Percentiles rank a stretch among this genome's conserved stretches.
Evolutionary conservation across 2,113 vertebrate species (phyloP).

Genomic region (Spheniscus mendiculus): DNA sequence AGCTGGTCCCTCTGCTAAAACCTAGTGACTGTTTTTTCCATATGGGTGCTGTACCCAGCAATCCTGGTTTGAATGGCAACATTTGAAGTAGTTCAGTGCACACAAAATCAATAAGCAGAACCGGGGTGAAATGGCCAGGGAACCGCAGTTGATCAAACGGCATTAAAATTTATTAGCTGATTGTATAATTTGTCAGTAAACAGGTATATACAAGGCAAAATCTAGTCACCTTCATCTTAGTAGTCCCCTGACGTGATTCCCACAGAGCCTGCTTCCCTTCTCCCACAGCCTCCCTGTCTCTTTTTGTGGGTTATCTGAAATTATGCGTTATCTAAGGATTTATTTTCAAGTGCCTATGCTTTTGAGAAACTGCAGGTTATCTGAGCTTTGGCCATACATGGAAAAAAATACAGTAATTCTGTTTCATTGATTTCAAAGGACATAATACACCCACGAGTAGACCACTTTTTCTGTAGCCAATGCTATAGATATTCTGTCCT

Average conservation of each 20-base stretch:
- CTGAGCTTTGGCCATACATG: not conserved
- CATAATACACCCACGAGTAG: not conserved
- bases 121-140: conserved; percentile 26
- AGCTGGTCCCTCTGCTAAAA: not conserved
- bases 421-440: not conserved
- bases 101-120: not conserved
- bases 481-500: not conserved
- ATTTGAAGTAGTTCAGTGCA: not conserved
- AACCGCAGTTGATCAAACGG: conserved; percentile 12
- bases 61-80: not conserved
- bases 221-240: not conserved
- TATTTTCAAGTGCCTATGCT: not conserved
- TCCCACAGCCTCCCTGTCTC: not conserved
- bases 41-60: not conserved
- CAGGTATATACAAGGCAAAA: not conserved
- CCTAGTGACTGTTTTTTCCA: accelerated
- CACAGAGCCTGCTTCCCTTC: not conserved
- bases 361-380: not conserved
- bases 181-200: not conserved
- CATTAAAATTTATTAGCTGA: not conserved
- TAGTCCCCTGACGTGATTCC: not conserved
- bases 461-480: not conserved
- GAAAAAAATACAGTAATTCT: not conserved
- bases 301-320: not conserved
- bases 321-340: not conserved